These are phyloP conservation scores for Ichneumon xanthorius DNA, from an alignment of 2,888 invertebrate genomes.

Conservation along the genomic window DNA sequence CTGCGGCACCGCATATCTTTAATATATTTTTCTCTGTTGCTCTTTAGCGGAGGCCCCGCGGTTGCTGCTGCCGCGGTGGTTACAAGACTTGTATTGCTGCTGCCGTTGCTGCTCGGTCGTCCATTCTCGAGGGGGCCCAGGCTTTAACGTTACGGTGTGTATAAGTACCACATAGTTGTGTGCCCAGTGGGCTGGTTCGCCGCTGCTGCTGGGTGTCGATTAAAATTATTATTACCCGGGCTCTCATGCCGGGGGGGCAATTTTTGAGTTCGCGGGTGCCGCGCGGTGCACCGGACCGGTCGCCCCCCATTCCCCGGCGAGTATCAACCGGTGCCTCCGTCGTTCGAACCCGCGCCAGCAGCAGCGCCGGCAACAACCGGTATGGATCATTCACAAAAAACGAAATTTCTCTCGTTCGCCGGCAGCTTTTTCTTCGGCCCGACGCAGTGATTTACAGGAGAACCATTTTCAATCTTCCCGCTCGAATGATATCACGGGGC, in stretches of 20 bases:
- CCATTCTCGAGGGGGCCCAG: constrained; percentile 20
- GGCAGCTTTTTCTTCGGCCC: not conserved
- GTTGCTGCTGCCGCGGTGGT: constrained; percentile 20
- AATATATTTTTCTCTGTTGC: constrained; percentile 72
- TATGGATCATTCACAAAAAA: not conserved
- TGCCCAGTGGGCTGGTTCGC: constrained; percentile 72
- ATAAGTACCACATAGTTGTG: constrained; percentile 58
- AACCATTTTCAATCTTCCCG: not conserved
- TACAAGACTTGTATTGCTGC: constrained; percentile 41
- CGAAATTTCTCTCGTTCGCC: constrained; percentile 3
- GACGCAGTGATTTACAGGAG: not conserved
- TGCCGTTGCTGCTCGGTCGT: constrained; percentile 26
- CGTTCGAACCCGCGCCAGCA: not conserved
- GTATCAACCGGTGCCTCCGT: not conserved
- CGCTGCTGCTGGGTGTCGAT: constrained; percentile 74
- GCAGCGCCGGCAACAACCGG: not conserved
- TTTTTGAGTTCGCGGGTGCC: constrained; percentile 72
- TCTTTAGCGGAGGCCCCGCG: constrained; percentile 43
- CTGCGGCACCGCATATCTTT: constrained; percentile 76
- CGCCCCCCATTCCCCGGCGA: not conserved
- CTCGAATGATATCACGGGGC: not conserved
- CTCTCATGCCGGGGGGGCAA: constrained; percentile 70
- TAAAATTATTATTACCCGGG: constrained; percentile 79
- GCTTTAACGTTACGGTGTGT: not conserved
- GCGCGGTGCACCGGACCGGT: not conserved